phyloP scores from a whole-genome alignment of 2,888 invertebrate species.

The Noctua pronuba region DNA sequence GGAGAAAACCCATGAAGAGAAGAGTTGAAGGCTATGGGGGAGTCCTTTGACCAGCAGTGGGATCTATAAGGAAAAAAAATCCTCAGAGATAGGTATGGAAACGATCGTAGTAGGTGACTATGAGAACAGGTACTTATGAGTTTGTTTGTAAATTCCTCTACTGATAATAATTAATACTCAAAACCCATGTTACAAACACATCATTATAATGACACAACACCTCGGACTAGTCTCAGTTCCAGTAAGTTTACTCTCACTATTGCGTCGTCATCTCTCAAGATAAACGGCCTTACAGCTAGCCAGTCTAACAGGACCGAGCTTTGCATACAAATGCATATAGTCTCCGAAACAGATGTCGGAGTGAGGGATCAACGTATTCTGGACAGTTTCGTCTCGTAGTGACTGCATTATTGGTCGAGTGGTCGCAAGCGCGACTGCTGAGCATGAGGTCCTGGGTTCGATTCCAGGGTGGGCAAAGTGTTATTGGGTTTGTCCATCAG shows the following conservation, averaged over 20 bases:
- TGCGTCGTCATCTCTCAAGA: slow-evolving; percentile 80
- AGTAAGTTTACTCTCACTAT: slow-evolving; percentile 77
- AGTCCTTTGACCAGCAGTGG: too few species aligned
- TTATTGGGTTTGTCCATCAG: too few species aligned
- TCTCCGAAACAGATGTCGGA: slow-evolving; percentile 21
- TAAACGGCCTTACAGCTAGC: slow-evolving; percentile 75
- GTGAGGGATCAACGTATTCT: slow-evolving; percentile 31
- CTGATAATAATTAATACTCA: not conserved
- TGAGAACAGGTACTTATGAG: not conserved
- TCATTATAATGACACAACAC: slow-evolving; percentile 43
- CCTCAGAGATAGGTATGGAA: not conserved
- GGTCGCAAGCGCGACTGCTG: too few species aligned
- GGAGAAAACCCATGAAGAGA: too few species aligned
- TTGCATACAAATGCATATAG: slow-evolving; percentile 20
- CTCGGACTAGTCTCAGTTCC: slow-evolving; percentile 30
- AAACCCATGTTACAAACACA: slow-evolving; percentile 23
- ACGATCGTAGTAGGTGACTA: not conserved
- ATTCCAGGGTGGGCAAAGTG: too few species aligned
- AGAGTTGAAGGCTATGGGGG: too few species aligned
- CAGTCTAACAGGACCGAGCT: slow-evolving; percentile 63
- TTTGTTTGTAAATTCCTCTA: not conserved
- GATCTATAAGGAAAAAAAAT: too few species aligned
- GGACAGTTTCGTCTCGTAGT: slow-evolving; percentile 18
- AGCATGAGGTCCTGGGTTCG: too few species aligned
- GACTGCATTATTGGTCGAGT: too few species aligned